phyloP scores from a whole-genome alignment of 2,888 invertebrate genomes.

The Agriopis aurantiaria region DNA sequence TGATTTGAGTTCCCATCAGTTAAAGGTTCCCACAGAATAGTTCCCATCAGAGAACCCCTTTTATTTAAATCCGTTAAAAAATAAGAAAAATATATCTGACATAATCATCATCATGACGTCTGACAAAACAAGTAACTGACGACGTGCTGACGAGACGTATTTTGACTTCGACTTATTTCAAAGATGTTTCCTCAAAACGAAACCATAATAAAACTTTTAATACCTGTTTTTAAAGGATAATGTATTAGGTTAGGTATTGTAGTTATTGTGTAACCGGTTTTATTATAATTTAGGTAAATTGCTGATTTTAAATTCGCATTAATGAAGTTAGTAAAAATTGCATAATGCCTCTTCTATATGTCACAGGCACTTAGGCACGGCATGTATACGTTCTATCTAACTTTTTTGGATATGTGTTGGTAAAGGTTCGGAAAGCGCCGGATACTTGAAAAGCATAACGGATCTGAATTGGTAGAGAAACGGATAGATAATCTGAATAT shows the following conservation, averaged over 20 bases:
- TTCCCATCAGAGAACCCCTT: no score
- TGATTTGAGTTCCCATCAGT: no score
- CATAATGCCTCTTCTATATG: neutral
- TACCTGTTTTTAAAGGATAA: neutral
- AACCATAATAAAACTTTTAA: neutral
- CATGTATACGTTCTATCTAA: neutral
- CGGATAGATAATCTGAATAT: no score
- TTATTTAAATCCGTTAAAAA: no score
- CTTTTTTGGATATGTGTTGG: no score
- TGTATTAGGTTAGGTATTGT: neutral
- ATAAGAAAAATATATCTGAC: no score
- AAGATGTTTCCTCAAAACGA: neutral
- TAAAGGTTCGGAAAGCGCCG: no score
- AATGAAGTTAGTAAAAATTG: neutral
- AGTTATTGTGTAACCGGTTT: constrained; percentile 5
- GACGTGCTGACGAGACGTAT: neutral
- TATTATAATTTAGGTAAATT: neutral
- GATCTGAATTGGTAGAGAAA: no score
- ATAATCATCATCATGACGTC: neutral
- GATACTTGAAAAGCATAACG: no score
- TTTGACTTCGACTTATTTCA: neutral
- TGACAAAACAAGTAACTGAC: neutral
- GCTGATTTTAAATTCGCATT: constrained; percentile 7
- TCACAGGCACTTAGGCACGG: neutral
- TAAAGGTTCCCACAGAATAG: no score